Conservation (phyloP, 2,888 invertebrate genomes). For the Blastobasis lacticolella region DNA sequence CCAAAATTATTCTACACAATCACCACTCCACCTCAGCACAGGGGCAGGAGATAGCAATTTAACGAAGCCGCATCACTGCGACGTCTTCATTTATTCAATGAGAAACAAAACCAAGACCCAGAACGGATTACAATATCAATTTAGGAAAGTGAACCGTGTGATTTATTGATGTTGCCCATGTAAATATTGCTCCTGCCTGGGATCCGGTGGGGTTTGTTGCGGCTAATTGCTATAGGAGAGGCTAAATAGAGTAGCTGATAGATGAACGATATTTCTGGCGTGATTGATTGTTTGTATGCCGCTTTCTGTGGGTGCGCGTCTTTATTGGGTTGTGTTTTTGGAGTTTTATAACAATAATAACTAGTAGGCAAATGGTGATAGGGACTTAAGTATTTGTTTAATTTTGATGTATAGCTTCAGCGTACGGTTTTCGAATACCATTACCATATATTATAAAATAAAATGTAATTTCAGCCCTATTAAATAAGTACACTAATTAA, state of each 20-base stretch:
- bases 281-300: too few relatives aligned
- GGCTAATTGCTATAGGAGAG: conserved; percentile 34
- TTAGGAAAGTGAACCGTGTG: conserved; percentile 70
- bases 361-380: too few relatives aligned
- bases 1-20: conserved; percentile 11
- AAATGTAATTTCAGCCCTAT: too few relatives aligned
- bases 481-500: too few relatives aligned
- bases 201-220: conserved; percentile 25
- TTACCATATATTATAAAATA: too few relatives aligned
- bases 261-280: too few relatives aligned
- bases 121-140: conserved; percentile 72
- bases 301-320: too few relatives aligned
- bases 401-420: too few relatives aligned
- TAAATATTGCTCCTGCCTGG: conserved; percentile 47
- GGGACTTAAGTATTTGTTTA: too few relatives aligned
- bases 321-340: too few relatives aligned
- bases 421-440: too few relatives aligned
- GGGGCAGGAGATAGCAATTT: conserved; percentile 60
- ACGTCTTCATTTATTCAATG: conserved; percentile 70
- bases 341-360: too few relatives aligned
- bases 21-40: conserved; percentile 30
- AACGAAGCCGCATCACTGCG: conserved; percentile 65
- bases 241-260: conserved; percentile 1
- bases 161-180: conserved; percentile 63
- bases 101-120: conserved; percentile 56